Percentiles rank a stretch among this genome's conserved stretches.
Evolutionary conservation across 2,113 vertebrate species (phyloP).

Genomic region (Sula dactylatra): DNA sequence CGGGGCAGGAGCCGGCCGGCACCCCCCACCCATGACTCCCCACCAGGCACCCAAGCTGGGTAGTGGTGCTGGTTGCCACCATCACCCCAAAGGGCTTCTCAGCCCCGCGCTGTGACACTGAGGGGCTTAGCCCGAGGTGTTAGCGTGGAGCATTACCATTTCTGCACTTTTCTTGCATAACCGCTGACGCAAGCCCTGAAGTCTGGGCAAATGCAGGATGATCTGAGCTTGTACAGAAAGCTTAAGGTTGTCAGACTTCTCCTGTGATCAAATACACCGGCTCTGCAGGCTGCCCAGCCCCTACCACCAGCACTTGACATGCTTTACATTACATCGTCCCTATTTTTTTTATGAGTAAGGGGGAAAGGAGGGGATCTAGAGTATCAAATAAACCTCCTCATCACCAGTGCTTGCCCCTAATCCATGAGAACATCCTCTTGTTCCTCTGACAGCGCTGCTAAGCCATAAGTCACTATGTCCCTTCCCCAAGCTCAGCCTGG

Average conservation of each 20-base stretch:
- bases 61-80: not conserved
- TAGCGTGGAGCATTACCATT: not conserved
- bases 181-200: not conserved
- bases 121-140: not conserved
- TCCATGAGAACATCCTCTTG: accelerated
- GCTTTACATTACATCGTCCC: not conserved
- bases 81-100: not conserved
- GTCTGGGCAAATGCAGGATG: not conserved
- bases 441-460: not conserved
- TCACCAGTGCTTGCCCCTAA: not conserved
- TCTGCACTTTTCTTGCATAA: not conserved
- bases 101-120: accelerated
- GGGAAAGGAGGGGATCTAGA: not conserved
- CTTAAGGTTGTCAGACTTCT: constrained; percentile 45
- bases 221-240: not conserved
- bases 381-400: not conserved
- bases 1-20: not conserved
- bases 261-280: constrained; percentile 15
- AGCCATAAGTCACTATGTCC: not conserved
- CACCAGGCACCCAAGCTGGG: not conserved
- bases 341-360: not conserved
- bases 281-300: not conserved
- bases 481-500: not conserved
- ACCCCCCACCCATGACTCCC: not conserved
- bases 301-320: not conserved